Conservation (phyloP, 2,797 vertebrate species). For the Cirrhinus molitorella region DNA sequence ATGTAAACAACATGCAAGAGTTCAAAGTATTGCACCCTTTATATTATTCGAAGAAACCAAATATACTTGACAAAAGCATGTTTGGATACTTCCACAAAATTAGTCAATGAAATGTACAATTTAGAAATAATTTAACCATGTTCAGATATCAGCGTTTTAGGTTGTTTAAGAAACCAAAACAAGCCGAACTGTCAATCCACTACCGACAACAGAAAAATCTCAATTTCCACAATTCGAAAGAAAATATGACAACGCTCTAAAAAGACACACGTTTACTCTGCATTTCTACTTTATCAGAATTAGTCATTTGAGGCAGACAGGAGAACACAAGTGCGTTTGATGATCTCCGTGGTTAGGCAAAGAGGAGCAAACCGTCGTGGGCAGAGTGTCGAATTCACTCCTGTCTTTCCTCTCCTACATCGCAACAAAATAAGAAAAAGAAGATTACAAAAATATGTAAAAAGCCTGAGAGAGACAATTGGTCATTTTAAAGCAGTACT, state of each 20-base stretch:
- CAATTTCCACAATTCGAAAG: slow-evolving; percentile 43
- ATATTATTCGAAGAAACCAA: neutral
- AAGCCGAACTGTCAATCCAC: neutral
- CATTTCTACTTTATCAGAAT: slow-evolving; percentile 70
- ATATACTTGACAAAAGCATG: neutral
- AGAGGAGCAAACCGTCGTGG: slow-evolving; percentile 67
- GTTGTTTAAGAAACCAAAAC: neutral
- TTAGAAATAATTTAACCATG: neutral
- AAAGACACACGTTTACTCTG: slow-evolving; percentile 57
- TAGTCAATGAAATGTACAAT: slow-evolving; percentile 8
- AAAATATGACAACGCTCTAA: slow-evolving; percentile 62
- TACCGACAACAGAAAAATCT: slow-evolving; percentile 14
- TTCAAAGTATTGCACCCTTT: neutral
- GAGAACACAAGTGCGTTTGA: slow-evolving; percentile 70
- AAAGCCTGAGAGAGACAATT: slow-evolving; percentile 37
- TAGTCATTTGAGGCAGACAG: slow-evolving; percentile 73
- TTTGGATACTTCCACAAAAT: neutral
- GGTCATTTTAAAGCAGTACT: neutral
- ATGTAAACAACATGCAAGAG: neutral
- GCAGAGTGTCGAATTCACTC: slow-evolving; percentile 64
- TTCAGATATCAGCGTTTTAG: neutral
- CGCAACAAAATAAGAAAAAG: slow-evolving; percentile 15
- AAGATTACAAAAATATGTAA: slow-evolving; percentile 51
- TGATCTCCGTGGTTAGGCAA: slow-evolving; percentile 67
- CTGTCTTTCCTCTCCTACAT: slow-evolving; percentile 59